Percentiles rank a stretch among this genome's conserved stretches.
These are phyloP conservation scores for Sitophilus oryzae DNA, from an alignment of 1,140 invertebrate species.

Conservation along the genomic window DNA sequence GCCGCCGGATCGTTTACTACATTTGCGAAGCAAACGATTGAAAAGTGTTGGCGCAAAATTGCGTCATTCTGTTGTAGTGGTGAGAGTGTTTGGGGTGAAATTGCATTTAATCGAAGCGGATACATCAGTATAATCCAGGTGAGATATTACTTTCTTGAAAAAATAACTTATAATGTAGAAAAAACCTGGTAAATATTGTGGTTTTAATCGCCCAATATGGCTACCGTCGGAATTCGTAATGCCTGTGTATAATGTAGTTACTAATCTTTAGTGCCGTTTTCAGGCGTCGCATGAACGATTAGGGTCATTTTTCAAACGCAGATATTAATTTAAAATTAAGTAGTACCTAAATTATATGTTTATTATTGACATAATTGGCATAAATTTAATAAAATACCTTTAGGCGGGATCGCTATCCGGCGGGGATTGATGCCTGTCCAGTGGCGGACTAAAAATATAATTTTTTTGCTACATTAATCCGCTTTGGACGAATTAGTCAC, in stretches of 20 bases:
- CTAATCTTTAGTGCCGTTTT: slow-evolving; percentile 2
- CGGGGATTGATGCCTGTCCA: slow-evolving; percentile 5
- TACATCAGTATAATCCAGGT: not conserved
- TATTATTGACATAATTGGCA: not conserved
- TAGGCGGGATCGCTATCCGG: slow-evolving; percentile 8
- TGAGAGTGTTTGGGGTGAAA: slow-evolving; percentile 22
- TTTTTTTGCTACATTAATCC: not conserved
- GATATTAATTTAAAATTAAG: not conserved
- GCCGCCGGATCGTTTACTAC: slow-evolving; percentile 9
- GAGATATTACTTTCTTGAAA: not conserved
- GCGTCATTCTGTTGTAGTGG: slow-evolving; percentile 12
- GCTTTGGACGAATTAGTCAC: slow-evolving; percentile 3
- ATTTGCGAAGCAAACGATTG: slow-evolving; percentile 1
- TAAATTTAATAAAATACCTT: slow-evolving; percentile 2
- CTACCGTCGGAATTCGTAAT: slow-evolving; percentile 41
- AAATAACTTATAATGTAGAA: slow-evolving; percentile 2
- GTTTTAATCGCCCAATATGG: slow-evolving; percentile 40
- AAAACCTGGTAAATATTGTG: slow-evolving; percentile 9
- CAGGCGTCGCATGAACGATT: not conserved
- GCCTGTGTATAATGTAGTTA: slow-evolving; percentile 9
- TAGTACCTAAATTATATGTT: not conserved
- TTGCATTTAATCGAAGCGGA: slow-evolving; percentile 2
- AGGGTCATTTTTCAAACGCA: slow-evolving; percentile 1
- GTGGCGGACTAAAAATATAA: slow-evolving; percentile 13
- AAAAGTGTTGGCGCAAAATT: slow-evolving; percentile 8